Base-by-base conservation (phyloP, 2,797 vertebrate species). In the Smutsia temminckii region DNA sequence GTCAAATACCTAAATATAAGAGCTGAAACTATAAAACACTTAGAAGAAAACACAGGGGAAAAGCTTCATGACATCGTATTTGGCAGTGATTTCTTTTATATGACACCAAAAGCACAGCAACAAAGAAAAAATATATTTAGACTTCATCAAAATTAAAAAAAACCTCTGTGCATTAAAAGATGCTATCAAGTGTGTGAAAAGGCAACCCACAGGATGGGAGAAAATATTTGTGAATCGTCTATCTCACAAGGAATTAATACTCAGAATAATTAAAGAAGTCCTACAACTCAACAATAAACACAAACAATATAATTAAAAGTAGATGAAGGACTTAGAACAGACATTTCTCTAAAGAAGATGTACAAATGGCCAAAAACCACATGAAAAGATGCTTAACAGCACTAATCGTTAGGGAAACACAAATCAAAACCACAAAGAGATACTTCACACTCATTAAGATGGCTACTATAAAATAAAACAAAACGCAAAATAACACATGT, bases 371-470 rank as follows among this genome's bases (percentile, higher is more conserved):
- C 42, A 94, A 61, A 51, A 85, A 85, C 11, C 29, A 91, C 49
- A 84, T n/a, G 29, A 49, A 93, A 78, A 91, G 63, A 91, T 53
- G 20, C 23, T 40, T 34, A 77, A 42, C 20, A 71, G 89, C 29
- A 53, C 37, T 71, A 46, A 77, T 69, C 64, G 86, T 64, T 77
- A 94, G 37, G 25, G 42, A 86, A 89, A 83, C 53, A n/a, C 32
- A 49, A 91, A 85, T 71, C 29, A 69, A 89, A 95, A 92, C 59
- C 55, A 84, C 32, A 81, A 77, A 51, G 78, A 93, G 46, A 85
- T 57, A 96, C n/a, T 64, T 90, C 29, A 78, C 2, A 89, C 14
- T 51, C 32, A 68, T 78, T 66, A 68, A 64, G 51, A 72, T 79
- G 40, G 29, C 12, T 69, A 55, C 64, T 75, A 57, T 13, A 93